Conservation (phyloP, 2,888 invertebrate genomes). For the Netelia inedita region DNA sequence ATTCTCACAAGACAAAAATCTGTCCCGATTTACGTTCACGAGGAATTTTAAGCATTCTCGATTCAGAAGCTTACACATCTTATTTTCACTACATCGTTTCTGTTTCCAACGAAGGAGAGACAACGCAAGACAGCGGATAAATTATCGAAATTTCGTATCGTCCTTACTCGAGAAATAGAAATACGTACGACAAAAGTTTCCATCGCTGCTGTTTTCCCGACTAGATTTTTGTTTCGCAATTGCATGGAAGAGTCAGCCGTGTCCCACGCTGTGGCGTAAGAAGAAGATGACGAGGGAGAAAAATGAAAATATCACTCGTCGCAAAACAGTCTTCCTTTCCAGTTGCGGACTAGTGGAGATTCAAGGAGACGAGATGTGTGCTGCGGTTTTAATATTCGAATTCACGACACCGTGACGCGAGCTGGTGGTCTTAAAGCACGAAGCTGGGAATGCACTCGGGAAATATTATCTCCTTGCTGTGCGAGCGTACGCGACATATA, state of each 20-base stretch:
- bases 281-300: not conserved
- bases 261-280: not conserved
- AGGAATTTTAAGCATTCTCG: not conserved
- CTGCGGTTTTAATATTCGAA: conserved; percentile 49
- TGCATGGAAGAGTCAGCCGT: not conserved
- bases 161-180: not conserved
- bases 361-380: conserved; percentile 20
- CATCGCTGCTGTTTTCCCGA: not conserved
- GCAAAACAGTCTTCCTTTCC: conserved; percentile 17
- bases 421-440: not conserved
- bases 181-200: not conserved
- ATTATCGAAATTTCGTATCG: too few species aligned
- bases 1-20: not conserved
- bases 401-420: conserved; percentile 31
- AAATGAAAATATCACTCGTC: not conserved
- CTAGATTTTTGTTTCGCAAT: not conserved
- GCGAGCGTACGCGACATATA: not conserved
- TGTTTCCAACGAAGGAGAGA: not conserved
- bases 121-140: not conserved
- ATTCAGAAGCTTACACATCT: not conserved
- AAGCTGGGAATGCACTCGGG: conserved; percentile 5
- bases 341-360: conserved; percentile 16
- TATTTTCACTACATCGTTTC: not conserved
- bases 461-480: conserved; percentile 36
- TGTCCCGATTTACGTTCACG: not conserved